Conservation (phyloP, 2,797 vertebrate species). For the Orientallactaga sibirica region DNA sequence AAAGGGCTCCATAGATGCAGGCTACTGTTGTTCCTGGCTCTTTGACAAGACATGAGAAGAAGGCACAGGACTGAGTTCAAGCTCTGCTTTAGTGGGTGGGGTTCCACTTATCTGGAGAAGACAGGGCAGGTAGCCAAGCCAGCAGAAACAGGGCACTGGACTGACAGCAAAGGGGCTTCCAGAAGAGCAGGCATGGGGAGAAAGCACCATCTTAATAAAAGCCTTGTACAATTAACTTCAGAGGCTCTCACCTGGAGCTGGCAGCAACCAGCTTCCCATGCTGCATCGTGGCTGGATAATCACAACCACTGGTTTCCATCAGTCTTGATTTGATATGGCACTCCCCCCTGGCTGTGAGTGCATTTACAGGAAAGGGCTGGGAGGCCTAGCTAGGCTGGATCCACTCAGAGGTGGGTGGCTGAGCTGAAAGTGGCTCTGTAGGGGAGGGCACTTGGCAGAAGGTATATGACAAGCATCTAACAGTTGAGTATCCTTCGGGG, state of each 20-base stretch:
- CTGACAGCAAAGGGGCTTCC: constrained; percentile 11
- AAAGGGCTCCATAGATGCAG: constrained; percentile 6
- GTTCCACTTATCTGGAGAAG: background rate
- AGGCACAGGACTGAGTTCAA: background rate
- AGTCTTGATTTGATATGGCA: constrained; percentile 76
- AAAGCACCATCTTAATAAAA: constrained; percentile 64
- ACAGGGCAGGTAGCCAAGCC: background rate
- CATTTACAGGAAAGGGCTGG: constrained; percentile 76
- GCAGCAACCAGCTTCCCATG: constrained; percentile 57
- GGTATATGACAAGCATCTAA: constrained; percentile 34
- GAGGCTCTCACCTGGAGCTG: constrained; percentile 76
- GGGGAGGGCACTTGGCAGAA: constrained; percentile 42
- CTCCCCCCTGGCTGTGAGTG: constrained; percentile 73
- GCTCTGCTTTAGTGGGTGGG: background rate
- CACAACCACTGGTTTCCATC: constrained; percentile 65
- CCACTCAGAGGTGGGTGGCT: background rate
- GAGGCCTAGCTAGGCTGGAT: background rate
- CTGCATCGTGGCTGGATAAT: constrained; percentile 61
- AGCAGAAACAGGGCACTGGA: background rate
- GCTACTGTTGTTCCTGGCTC: background rate
- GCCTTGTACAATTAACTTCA: constrained; percentile 48
- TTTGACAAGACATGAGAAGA: constrained; percentile 10
- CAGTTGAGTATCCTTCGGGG: background rate
- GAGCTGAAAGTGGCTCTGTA: background rate
- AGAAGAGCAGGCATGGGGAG: constrained; percentile 44